Percentiles rank a stretch among this genome's conserved stretches.
Conservation (phyloP, 2,888 invertebrate genomes). For the Pomacea canaliculata region DNA sequence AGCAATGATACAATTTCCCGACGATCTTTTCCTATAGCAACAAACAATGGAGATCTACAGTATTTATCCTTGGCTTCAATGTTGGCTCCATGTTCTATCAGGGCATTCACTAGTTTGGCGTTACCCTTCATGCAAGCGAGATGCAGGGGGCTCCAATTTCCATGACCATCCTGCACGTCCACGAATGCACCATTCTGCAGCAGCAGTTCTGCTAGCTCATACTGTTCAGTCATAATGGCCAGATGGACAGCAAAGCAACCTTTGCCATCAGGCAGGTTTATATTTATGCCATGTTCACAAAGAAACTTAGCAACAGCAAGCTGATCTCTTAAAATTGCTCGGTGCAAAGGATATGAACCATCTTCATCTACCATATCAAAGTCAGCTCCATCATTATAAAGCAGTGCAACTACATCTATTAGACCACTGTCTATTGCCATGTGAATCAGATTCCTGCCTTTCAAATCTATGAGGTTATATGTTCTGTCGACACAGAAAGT, state of each 20-base stretch:
- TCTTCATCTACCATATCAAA: conserved; percentile 27
- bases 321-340: conserved; percentile 8
- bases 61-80: conserved; percentile 37
- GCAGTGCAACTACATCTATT: conserved; percentile 23
- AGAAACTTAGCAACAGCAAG: background rate
- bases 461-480: background rate
- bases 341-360: conserved; percentile 5
- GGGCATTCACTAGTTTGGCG: conserved; percentile 36
- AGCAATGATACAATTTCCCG: conserved; percentile 3
- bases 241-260: conserved; percentile 4
- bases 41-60: conserved; percentile 47
- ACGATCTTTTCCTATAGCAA: conserved; percentile 3
- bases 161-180: conserved; percentile 27
- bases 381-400: conserved; percentile 35
- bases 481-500: background rate
- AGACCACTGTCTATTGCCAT: conserved; percentile 27
- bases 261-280: background rate
- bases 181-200: background rate
- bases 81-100: conserved; percentile 42
- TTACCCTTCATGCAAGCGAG: conserved; percentile 43
- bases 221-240: background rate
- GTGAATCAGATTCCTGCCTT: background rate
- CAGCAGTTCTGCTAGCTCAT: conserved; percentile 5
- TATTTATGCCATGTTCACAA: background rate
- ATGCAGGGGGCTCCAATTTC: conserved; percentile 42